Base-by-base conservation (phyloP, 2,113 vertebrate species). In the Columba livia region DNA sequence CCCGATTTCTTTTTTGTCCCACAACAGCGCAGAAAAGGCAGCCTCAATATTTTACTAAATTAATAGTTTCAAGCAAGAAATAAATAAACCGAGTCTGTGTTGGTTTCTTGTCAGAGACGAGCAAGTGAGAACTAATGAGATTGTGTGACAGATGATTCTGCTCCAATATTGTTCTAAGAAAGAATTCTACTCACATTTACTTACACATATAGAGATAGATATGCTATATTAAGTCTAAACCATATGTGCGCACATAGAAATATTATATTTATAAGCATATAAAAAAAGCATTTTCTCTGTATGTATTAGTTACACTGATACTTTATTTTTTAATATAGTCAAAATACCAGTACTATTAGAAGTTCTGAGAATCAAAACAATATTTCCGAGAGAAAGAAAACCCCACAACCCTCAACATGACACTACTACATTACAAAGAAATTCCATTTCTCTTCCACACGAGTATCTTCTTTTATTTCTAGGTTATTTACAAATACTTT, bases 1-100 rank as follows among this genome's bases (percentile, higher is more conserved):
- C 4, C 2, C 0, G 29, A 15, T 8, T 11, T 19, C 16, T 38
- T 53, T 5, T 15, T 6, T 9, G 7, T 58, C 61, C 51, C 21
- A 26, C 40, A 57, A 5, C 1, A 18, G 75, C 0, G 5, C 53
- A 28, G 50, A 29, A 72, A 88, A 70, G 36, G 64, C 79, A 71
- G 42, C 23, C 56, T 34, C 17, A 1, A 9, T 29, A 18, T n/a
- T 85, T 48, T 72, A 28, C 32, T 28, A 5, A 66, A 88, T 57
- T 3, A 79, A 83, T 8, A 79, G 58, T 72, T 85, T 40, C 25
- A 50, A 83, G 64, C 0, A 10, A 88, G 47, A 61, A 85, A 82
- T 34, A 81, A 95, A 69, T 16, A 82, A 77, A 54, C 18, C 25
- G 20, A 42, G 23, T 89, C 26, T 15, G 51, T 12, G 28, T 20